Conservation (phyloP, 2,797 vertebrate genomes). For the Euphonia xanthogaster region DNA sequence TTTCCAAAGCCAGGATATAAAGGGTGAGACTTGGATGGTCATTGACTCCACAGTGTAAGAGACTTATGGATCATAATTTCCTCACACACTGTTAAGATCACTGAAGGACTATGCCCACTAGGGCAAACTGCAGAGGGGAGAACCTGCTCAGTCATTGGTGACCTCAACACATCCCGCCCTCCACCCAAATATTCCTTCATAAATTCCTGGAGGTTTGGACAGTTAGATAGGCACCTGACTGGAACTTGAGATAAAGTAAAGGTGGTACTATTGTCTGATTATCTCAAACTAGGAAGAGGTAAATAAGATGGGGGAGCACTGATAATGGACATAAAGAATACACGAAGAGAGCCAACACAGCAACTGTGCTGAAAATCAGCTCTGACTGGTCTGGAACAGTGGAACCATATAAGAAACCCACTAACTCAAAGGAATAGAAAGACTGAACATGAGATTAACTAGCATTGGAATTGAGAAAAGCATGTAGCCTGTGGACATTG, state of each 20-base stretch:
- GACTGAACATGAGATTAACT: background rate
- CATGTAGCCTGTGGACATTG: background rate
- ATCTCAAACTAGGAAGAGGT: background rate
- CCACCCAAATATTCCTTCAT: background rate
- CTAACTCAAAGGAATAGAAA: background rate
- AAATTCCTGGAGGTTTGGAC: background rate
- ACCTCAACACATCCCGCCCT: accelerated
- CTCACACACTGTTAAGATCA: background rate
- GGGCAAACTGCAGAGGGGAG: background rate
- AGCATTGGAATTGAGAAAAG: background rate
- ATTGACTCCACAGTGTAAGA: background rate
- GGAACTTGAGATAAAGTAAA: background rate
- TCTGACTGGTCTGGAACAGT: background rate
- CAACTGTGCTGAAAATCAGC: background rate
- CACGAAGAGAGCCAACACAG: accelerated
- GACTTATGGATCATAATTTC: background rate
- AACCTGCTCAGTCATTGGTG: background rate
- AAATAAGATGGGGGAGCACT: background rate
- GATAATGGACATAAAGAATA: background rate
- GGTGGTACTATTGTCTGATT: background rate
- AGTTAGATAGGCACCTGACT: background rate
- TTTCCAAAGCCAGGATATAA: background rate
- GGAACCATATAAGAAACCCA: background rate
- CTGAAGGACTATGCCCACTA: background rate
- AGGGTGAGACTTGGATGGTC: background rate